These are phyloP conservation scores for Iselma pallidipennis DNA, from an alignment of 2,888 invertebrate genomes.

Conservation along the genomic window DNA sequence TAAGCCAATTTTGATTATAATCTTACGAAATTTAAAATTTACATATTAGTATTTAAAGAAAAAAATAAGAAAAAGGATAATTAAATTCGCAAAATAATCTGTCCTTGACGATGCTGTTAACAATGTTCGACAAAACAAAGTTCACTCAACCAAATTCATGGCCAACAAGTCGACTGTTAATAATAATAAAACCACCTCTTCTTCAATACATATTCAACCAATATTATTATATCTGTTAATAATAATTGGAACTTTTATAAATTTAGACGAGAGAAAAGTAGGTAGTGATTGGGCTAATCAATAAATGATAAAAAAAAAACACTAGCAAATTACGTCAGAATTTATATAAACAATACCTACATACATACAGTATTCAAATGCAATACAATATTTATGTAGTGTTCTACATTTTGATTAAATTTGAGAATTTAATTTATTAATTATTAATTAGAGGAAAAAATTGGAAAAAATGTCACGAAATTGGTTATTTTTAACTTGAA, in stretches of 20 bases:
- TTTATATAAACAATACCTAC: too few relatives aligned
- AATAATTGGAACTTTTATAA: too few relatives aligned
- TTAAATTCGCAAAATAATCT: neutral
- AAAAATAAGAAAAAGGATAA: neutral
- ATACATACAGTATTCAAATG: too few relatives aligned
- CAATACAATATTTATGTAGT: too few relatives aligned
- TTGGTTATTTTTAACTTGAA: neutral
- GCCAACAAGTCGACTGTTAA: constrained; percentile 36
- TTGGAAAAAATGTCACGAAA: neutral
- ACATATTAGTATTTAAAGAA: neutral
- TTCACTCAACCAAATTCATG: constrained; percentile 48
- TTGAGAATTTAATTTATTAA: neutral
- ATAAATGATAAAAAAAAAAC: too few relatives aligned
- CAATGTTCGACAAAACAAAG: constrained; percentile 32
- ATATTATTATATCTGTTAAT: too few relatives aligned
- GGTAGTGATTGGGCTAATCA: too few relatives aligned
- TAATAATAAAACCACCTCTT: constrained; percentile 21
- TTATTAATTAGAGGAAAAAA: neutral
- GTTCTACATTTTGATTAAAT: too few relatives aligned
- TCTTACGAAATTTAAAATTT: neutral
- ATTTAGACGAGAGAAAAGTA: too few relatives aligned
- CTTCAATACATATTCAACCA: constrained; percentile 33
- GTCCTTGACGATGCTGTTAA: constrained; percentile 3
- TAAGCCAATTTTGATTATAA: neutral
- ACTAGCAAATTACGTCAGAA: too few relatives aligned